Evolutionary conservation across 2,113 vertebrate species (phyloP).

Genomic region (Dromiciops gliroides): DNA sequence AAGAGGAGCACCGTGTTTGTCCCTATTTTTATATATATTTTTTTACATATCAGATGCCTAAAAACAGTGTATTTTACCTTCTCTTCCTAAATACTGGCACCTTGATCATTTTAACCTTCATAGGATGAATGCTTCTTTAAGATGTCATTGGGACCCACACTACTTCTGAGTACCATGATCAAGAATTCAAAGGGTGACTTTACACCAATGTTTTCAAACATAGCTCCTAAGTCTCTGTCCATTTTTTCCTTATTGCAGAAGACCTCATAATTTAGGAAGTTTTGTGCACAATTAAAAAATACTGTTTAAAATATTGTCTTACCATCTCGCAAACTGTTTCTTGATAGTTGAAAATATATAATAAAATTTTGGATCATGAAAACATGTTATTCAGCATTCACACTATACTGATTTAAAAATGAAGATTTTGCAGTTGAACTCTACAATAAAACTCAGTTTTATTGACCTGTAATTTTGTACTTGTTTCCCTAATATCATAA

Average conservation of each 20-base stretch:
- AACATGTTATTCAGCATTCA: slow-evolving; percentile 71
- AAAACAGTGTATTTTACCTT: not conserved
- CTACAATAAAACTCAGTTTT: slow-evolving; percentile 67
- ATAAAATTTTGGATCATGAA: slow-evolving; percentile 67
- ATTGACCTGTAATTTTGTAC: slow-evolving; percentile 71
- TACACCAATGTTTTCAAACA: not conserved
- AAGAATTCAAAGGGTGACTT: not conserved
- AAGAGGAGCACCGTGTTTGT: not conserved
- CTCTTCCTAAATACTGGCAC: not conserved
- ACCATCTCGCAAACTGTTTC: not conserved
- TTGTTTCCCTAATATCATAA: slow-evolving; percentile 68
- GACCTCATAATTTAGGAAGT: not conserved
- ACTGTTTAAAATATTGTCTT: not conserved
- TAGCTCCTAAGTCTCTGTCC: not conserved
- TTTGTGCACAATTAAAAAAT: not conserved
- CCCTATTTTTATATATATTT: not conserved
- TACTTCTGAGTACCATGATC: not conserved
- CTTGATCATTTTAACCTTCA: not conserved
- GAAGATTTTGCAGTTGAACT: slow-evolving; percentile 65
- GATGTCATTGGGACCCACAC: not conserved
- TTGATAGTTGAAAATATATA: slow-evolving; percentile 38
- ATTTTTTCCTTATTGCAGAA: not conserved
- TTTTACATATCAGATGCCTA: not conserved
- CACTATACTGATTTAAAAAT: slow-evolving; percentile 73
- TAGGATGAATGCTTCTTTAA: not conserved